Conservation (phyloP, 2,797 vertebrate genomes). For the Zonotrichia albicollis region DNA sequence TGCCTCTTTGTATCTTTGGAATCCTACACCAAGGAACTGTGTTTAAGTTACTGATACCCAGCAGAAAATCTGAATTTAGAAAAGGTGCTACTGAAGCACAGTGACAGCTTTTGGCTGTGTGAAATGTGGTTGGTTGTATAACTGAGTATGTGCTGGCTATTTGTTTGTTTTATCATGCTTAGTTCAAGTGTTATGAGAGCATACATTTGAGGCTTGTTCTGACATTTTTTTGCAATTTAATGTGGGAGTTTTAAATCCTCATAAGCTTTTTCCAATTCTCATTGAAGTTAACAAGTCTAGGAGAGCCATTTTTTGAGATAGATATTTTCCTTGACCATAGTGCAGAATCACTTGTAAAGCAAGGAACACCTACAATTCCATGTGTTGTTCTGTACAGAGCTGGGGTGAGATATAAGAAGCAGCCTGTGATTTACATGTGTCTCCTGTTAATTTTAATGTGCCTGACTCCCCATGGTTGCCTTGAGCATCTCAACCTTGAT, state of each 20-base stretch:
- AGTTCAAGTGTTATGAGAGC: neutral
- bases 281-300: neutral
- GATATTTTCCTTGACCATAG: neutral
- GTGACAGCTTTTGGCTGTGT: neutral
- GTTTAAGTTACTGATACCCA: neutral
- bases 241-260: neutral
- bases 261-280: neutral
- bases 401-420: neutral
- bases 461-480: neutral
- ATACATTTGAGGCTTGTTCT: neutral
- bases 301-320: neutral
- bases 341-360: neutral
- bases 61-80: constrained; percentile 14
- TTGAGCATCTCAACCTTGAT: constrained; percentile 22
- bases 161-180: constrained; percentile 25
- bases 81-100: neutral
- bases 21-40: neutral
- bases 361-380: neutral
- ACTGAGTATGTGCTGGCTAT: neutral
- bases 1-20: neutral
- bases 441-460: constrained; percentile 17
- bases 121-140: neutral
- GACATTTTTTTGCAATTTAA: neutral
- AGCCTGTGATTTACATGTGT: neutral
- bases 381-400: neutral